phyloP scores from a whole-genome alignment of 2,888 invertebrate species.

The Lithophane leautieri region DNA sequence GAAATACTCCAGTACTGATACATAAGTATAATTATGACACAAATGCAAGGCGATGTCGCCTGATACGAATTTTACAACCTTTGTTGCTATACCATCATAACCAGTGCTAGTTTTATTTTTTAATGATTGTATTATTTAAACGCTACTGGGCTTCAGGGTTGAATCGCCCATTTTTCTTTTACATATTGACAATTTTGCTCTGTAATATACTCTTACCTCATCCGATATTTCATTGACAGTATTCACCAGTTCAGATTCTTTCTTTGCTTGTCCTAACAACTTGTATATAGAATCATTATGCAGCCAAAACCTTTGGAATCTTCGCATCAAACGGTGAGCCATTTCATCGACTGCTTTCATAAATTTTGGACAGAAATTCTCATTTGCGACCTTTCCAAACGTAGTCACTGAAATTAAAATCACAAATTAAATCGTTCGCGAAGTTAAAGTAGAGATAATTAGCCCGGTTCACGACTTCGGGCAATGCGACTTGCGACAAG shows the following conservation, averaged over 20 bases:
- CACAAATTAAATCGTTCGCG: neutral
- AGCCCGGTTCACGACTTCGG: neutral
- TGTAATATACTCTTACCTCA: neutral
- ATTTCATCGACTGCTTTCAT: neutral
- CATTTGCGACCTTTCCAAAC: conserved; percentile 7
- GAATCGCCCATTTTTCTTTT: too few relatives aligned
- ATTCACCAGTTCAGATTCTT: neutral
- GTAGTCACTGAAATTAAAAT: conserved; percentile 10
- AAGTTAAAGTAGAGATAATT: neutral
- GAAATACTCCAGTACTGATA: too few relatives aligned
- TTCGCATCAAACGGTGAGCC: neutral
- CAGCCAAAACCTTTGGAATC: conserved; percentile 21
- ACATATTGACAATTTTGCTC: neutral
- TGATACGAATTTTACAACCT: too few relatives aligned
- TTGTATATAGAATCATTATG: conserved; percentile 9
- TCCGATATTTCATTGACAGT: neutral
- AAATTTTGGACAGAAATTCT: neutral
- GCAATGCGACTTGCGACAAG: neutral
- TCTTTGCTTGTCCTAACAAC: neutral
- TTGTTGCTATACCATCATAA: too few relatives aligned
- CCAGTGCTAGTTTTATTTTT: too few relatives aligned
- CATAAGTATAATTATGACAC: too few relatives aligned
- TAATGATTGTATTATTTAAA: too few relatives aligned
- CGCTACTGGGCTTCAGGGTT: too few relatives aligned
- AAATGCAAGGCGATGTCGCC: too few relatives aligned